Percentiles rank a stretch among this genome's conserved stretches.
These are phyloP conservation scores for Trichosurus vulpecula DNA, from an alignment of 2,797 vertebrate species.

Conservation along the genomic window DNA sequence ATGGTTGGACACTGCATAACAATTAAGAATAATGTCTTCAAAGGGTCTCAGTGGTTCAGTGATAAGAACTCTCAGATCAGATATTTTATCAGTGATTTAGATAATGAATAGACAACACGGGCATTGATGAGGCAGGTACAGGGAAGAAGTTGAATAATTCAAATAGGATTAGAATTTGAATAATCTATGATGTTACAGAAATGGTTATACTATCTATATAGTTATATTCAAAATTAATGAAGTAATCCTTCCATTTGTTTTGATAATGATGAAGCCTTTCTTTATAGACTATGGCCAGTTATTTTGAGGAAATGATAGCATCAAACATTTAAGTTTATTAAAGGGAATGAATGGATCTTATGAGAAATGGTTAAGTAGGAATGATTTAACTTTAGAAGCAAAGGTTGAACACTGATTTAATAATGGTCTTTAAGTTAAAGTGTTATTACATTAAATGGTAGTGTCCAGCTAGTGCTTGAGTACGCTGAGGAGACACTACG, in stretches of 20 bases:
- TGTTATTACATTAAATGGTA: background rate
- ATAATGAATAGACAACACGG: background rate
- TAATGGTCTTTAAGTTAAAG: slow-evolving; percentile 5
- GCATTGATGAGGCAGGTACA: background rate
- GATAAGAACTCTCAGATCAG: background rate
- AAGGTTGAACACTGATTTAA: slow-evolving; percentile 31
- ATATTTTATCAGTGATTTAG: background rate
- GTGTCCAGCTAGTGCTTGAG: slow-evolving; percentile 3
- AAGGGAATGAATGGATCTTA: slow-evolving; percentile 39
- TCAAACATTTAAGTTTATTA: slow-evolving; percentile 13
- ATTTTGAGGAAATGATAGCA: slow-evolving; percentile 36
- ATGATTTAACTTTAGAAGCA: slow-evolving; percentile 42
- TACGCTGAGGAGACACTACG: background rate
- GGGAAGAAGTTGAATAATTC: background rate
- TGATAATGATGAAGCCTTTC: slow-evolving; percentile 3
- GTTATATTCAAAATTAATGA: slow-evolving; percentile 5
- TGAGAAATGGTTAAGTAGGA: slow-evolving; percentile 33
- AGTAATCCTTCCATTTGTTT: slow-evolving; percentile 5
- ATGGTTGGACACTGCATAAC: background rate
- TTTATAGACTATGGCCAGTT: slow-evolving; percentile 2
- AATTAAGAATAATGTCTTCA: slow-evolving; percentile 3
- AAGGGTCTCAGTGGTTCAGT: background rate
- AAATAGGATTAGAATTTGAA: background rate
- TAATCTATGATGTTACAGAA: background rate
- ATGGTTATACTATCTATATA: background rate